Evolutionary conservation across 30 jellyfish, hydroid and myxozoan species (phyloP).

Genomic region (Mastigias papua): DNA sequence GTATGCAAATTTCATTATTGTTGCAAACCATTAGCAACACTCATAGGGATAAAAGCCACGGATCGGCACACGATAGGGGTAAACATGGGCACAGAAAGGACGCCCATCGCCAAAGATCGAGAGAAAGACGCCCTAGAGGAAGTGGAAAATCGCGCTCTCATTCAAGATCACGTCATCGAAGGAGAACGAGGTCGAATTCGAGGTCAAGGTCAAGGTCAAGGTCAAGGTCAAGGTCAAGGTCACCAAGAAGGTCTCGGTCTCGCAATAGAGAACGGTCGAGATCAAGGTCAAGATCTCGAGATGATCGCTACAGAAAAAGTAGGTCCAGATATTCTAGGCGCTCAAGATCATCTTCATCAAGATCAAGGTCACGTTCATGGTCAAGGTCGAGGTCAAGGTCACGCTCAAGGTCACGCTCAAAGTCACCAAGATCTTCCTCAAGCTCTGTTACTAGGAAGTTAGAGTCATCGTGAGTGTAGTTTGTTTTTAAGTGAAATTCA

Average conservation of each 20-base stretch:
- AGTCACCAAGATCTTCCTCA: conserved; percentile 52
- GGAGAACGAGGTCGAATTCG: conserved; percentile 67
- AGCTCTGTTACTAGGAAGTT: conserved; percentile 65
- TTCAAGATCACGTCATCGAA: conserved; percentile 61
- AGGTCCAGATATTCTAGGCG: conserved; percentile 14
- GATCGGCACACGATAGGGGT: not conserved
- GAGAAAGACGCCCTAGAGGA: conserved; percentile 40
- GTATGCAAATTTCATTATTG: not conserved
- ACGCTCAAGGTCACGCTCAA: conserved; percentile 70
- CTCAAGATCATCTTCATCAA: conserved; percentile 48
- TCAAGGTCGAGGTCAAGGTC: conserved; percentile 63
- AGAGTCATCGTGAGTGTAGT: conserved; percentile 70
- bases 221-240: conserved; percentile 69
- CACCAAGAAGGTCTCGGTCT: conserved; percentile 79
- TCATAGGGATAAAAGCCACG: conserved; percentile 16
- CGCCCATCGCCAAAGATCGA: conserved; percentile 51
- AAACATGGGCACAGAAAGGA: conserved; percentile 13
- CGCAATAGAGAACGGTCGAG: conserved; percentile 72
- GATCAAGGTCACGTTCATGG: conserved; percentile 58
- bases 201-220: conserved; percentile 69
- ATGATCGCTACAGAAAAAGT: conserved; percentile 25
- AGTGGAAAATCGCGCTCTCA: conserved; percentile 59
- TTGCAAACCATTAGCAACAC: not conserved
- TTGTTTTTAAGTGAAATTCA: not conserved
- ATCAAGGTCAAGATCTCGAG: conserved; percentile 78